Conservation (phyloP, 2,113 vertebrate species). For the Heterotis niloticus region DNA sequence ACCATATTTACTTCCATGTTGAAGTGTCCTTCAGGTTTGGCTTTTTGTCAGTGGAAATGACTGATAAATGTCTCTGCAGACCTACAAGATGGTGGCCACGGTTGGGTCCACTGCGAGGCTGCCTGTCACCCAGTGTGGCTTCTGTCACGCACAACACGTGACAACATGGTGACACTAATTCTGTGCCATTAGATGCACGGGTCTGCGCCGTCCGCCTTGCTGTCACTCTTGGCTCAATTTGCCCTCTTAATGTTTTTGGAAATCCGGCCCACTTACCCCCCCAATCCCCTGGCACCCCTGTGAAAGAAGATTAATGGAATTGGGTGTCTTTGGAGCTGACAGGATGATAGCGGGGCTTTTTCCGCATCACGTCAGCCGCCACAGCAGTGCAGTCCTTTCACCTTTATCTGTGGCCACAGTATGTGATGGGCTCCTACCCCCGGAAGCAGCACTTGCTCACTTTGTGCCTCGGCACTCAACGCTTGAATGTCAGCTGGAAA, state of each 20-base stretch:
- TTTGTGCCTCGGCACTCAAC: not conserved
- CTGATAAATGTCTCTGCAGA: too few relatives aligned
- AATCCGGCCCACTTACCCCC: constrained; percentile 30
- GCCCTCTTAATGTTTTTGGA: constrained; percentile 35
- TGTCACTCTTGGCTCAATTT: constrained; percentile 37
- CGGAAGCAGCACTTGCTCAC: not conserved
- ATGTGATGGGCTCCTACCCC: not conserved
- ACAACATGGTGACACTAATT: constrained; percentile 35
- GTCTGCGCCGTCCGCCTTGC: constrained; percentile 28
- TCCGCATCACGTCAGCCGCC: constrained; percentile 13
- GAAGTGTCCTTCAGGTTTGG: too few relatives aligned
- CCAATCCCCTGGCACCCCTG: constrained; percentile 10
- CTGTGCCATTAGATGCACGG: constrained; percentile 19
- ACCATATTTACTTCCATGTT: too few relatives aligned
- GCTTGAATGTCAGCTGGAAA: not conserved
- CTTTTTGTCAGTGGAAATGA: too few relatives aligned
- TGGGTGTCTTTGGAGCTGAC: constrained; percentile 37
- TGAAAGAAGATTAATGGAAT: constrained; percentile 43
- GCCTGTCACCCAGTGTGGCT: not conserved
- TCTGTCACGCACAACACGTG: constrained; percentile 14
- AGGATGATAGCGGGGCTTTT: constrained; percentile 33
- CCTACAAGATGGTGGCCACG: not conserved
- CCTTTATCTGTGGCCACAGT: constrained; percentile 20
- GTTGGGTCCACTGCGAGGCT: not conserved
- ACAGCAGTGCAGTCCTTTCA: not conserved